phyloP scores from a whole-genome alignment of 2,888 invertebrate genomes.

The Iselma pallidipennis region DNA sequence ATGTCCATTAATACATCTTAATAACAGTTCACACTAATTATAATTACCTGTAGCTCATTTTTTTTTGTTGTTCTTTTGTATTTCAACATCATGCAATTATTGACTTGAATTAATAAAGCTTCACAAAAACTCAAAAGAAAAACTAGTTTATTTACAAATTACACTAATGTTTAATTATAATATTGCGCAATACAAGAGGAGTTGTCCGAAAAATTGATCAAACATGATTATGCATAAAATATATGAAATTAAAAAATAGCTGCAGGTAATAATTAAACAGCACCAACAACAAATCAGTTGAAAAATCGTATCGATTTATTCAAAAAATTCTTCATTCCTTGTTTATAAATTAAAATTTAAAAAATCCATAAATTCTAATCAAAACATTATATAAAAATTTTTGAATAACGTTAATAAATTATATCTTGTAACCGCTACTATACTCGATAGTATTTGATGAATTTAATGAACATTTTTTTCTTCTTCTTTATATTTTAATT shows the following conservation, averaged over 20 bases:
- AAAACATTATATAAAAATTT: no score
- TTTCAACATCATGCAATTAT: neutral
- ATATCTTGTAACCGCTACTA: no score
- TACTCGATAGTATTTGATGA: neutral
- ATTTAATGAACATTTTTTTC: neutral
- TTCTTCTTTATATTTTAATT: no score
- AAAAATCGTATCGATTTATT: no score
- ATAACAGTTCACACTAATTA: slow-evolving; percentile 3
- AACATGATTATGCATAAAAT: slow-evolving; percentile 13
- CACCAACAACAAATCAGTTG: no score
- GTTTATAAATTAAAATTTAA: no score
- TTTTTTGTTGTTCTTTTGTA: neutral
- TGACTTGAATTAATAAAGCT: neutral
- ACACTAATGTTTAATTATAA: slow-evolving; percentile 5
- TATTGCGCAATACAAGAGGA: slow-evolving; percentile 4
- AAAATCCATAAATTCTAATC: no score
- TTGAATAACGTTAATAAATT: no score
- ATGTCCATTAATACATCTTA: neutral
- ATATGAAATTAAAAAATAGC: neutral
- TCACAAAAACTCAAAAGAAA: neutral
- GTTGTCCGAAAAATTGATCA: slow-evolving; percentile 8
- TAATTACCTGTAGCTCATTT: slow-evolving; percentile 1
- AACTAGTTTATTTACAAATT: neutral
- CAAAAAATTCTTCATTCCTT: no score
- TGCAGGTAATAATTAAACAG: neutral